These are phyloP conservation scores for Ariolimax columbianus DNA, from an alignment of 2,888 invertebrate species.

Conservation along the genomic window DNA sequence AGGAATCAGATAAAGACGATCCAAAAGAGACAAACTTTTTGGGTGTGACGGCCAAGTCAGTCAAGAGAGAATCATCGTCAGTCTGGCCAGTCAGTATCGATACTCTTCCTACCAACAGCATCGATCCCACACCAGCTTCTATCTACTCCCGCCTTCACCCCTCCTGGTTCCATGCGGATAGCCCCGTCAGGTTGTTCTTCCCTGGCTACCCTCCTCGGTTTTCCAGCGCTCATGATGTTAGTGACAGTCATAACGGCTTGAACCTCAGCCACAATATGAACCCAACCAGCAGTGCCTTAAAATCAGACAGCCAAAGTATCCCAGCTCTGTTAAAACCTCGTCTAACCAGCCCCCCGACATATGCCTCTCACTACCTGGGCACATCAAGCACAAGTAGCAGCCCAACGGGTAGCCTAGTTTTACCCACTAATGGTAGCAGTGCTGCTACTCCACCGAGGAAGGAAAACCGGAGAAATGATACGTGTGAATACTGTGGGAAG, in stretches of 20 bases:
- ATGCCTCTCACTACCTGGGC: conserved; percentile 50
- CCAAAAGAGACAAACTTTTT: conserved; percentile 34
- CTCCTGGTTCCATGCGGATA: conserved; percentile 49
- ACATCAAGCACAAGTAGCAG: conserved; percentile 57
- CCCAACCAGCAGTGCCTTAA: conserved; percentile 67
- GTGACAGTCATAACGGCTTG: conserved; percentile 52
- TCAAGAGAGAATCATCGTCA: conserved; percentile 42
- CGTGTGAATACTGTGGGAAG: conserved; percentile 81
- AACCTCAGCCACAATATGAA: conserved; percentile 55
- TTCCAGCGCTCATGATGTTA: conserved; percentile 38
- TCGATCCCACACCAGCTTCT: conserved; percentile 41
- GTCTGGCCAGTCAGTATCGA: conserved; percentile 18
- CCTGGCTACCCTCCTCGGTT: conserved; percentile 51
- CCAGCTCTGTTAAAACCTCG: conserved; percentile 48
- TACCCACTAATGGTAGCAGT: conserved; percentile 55
- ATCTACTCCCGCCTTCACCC: conserved; percentile 44
- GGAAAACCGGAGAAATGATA: conserved; percentile 76
- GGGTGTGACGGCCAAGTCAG: conserved; percentile 41
- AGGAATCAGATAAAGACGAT: conserved; percentile 52
- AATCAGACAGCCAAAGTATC: conserved; percentile 55
- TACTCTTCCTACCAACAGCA: not conserved
- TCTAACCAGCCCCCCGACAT: conserved; percentile 51
- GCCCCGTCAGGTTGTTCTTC: conserved; percentile 51
- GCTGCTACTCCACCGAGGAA: conserved; percentile 58
- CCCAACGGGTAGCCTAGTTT: conserved; percentile 49